Evolutionary conservation across 2,888 invertebrate genomes (phyloP).

Genomic region (Sussaba pulchella): DNA sequence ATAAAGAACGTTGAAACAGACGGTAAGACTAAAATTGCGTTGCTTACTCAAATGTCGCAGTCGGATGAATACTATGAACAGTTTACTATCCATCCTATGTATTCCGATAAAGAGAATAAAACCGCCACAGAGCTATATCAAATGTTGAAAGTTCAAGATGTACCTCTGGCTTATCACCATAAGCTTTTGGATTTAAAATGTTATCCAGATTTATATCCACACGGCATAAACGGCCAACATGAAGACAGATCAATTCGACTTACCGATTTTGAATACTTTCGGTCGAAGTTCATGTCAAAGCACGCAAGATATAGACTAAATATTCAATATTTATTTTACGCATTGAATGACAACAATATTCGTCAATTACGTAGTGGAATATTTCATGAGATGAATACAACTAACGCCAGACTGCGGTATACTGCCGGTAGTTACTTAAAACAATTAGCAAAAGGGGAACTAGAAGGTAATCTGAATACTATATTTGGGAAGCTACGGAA

Average conservation of each 20-base stretch:
- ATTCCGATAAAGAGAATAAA: conserved; percentile 64
- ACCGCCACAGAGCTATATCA: conserved; percentile 69
- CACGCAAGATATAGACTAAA: conserved; percentile 66
- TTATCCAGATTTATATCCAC: conserved; percentile 69
- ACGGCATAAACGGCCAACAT: conserved; percentile 67
- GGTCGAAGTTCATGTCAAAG: conserved; percentile 67
- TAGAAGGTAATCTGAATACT: conserved; percentile 61
- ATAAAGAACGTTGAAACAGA: neutral
- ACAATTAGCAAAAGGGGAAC: neutral
- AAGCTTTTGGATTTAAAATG: conserved; percentile 67
- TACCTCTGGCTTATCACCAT: conserved; percentile 35
- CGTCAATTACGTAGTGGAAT: conserved; percentile 67
- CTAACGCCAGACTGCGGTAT: conserved; percentile 36
- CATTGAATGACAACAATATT: conserved; percentile 70
- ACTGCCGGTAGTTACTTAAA: no score
- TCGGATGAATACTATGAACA: conserved; percentile 61
- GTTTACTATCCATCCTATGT: conserved; percentile 66
- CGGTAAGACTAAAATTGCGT: neutral
- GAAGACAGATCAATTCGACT: conserved; percentile 64
- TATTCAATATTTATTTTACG: conserved; percentile 64
- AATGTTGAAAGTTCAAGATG: conserved; percentile 69
- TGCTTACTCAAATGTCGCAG: conserved; percentile 62
- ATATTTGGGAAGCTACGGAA: conserved; percentile 63
- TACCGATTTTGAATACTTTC: conserved; percentile 67
- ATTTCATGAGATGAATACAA: conserved; percentile 66